Percentiles rank a stretch among this genome's conserved stretches.
Evolutionary conservation across 2,888 invertebrate genomes (phyloP).

Genomic region (Copidosoma aretas): DNA sequence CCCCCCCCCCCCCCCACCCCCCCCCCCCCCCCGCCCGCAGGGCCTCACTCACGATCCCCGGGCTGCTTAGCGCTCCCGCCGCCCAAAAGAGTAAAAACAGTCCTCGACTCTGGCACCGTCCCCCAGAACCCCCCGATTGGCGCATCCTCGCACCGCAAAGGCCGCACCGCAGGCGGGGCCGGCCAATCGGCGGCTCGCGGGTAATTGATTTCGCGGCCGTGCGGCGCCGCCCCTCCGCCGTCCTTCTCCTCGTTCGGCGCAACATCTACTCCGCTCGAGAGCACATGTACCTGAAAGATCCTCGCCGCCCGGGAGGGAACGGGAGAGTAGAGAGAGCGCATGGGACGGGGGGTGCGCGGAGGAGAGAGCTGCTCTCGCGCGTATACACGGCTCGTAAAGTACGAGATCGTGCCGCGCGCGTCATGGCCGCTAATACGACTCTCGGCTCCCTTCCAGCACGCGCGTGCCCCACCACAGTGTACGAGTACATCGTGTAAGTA

Average conservation of each 20-base stretch:
- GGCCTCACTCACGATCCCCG: too few species aligned
- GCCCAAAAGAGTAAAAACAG: background rate
- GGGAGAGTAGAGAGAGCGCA: background rate
- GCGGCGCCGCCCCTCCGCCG: conserved; percentile 45
- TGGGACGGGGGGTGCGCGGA: conserved; percentile 19
- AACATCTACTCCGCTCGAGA: background rate
- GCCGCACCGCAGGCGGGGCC: background rate
- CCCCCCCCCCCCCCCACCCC: too few species aligned
- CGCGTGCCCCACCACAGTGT: too few species aligned
- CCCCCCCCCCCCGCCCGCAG: too few species aligned
- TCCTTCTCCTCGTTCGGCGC: too few species aligned
- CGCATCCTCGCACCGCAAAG: background rate
- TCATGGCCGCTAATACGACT: conserved; percentile 51
- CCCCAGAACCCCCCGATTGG: background rate
- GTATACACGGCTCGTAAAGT: conserved; percentile 34
- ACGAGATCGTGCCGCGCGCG: conserved; percentile 50
- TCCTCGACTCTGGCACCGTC: background rate
- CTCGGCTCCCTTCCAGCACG: background rate
- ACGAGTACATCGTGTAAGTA: too few species aligned
- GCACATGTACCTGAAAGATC: background rate
- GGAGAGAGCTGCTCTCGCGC: background rate
- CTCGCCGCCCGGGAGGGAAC: background rate
- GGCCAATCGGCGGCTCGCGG: conserved; percentile 42
- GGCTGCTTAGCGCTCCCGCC: too few species aligned
- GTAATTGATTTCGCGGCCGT: conserved; percentile 58